phyloP scores from a whole-genome alignment of 2,113 vertebrate species.

The Picathartes gymnocephalus region DNA sequence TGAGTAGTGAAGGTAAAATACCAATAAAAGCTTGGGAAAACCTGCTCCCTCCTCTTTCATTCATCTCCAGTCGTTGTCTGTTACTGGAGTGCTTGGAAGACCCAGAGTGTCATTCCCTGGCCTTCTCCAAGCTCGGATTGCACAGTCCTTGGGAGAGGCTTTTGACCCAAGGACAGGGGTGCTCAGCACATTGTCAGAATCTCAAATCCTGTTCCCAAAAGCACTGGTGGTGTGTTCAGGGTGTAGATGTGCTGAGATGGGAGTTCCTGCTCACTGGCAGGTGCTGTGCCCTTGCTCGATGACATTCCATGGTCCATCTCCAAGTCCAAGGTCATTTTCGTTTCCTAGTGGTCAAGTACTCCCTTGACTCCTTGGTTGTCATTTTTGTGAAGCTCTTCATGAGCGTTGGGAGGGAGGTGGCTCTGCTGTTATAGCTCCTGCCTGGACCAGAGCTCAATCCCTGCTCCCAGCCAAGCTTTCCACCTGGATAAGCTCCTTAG shows the following conservation, averaged over 20 bases:
- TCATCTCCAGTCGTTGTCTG: not conserved
- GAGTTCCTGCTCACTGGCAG: fast-evolving
- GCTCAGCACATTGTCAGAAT: not conserved
- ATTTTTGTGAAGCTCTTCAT: not conserved
- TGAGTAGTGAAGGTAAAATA: not conserved
- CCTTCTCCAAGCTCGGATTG: not conserved
- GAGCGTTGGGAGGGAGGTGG: not conserved
- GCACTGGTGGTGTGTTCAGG: not conserved
- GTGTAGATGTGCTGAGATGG: not conserved
- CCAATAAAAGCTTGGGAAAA: not conserved
- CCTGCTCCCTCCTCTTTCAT: not conserved
- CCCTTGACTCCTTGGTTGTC: not conserved
- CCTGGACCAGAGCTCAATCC: not conserved
- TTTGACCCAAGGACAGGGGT: not conserved
- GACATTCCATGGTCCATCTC: not conserved
- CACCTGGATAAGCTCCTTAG: not conserved
- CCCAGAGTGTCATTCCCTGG: not conserved
- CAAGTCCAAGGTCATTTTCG: not conserved
- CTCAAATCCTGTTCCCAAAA: not conserved
- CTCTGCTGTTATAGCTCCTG: not conserved
- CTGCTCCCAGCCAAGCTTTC: not conserved
- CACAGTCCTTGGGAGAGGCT: not conserved
- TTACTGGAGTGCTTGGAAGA: not conserved
- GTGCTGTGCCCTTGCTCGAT: not conserved
- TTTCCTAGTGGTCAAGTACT: not conserved